Evolutionary conservation across 1,140 invertebrate genomes (phyloP), one percentile per base, ranked within the genome.

Genomic region (Gryon sp.): DNA sequence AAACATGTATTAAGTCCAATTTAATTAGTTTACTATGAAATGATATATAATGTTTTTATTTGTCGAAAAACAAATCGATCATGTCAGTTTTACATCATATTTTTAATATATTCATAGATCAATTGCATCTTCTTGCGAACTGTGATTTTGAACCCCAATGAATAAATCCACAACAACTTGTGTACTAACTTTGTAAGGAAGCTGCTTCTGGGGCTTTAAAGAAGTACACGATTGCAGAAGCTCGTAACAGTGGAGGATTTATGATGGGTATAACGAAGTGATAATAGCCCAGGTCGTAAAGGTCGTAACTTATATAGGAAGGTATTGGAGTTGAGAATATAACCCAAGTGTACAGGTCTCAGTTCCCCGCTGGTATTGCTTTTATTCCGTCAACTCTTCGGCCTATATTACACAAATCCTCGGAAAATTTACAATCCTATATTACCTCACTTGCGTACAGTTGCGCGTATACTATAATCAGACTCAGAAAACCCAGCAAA

Each of bases 251-350:
- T 76, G 30, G 50, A 72, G 62, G 65, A 80, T 78, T 80, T 76
- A 80, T 74, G 76, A 77, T 46, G 18, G 12, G 38, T 55, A 75
- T 75, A 62, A 75, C 72, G 52, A 84, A 85, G 82, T 84, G 85
- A 88, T 87, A 87, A 87, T 87, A 81, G 81, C 53, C 66, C 79
- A 32, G 75, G 69, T 83, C 82, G 77, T 83, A 82, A 87, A 77
- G 76, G 65, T 83, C 81, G 77, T 84, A 82, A 87, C 78, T 86
- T 86, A 81, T 69, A 50, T 48, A 66, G 76, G 60, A 66, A 57
- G 59, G 48, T 76, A 40, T 72, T 55, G 16, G 76, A 75, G 55
- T 80, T 53, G 66, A n/a, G 55, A 53, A 82, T 72, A 65, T 65
- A 66, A 68, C 57, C 57, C 46, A 75, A 62, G 48, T 60, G 80